Conservation (phyloP, 2,888 invertebrate genomes). For the Opisthograptis luteolata region DNA sequence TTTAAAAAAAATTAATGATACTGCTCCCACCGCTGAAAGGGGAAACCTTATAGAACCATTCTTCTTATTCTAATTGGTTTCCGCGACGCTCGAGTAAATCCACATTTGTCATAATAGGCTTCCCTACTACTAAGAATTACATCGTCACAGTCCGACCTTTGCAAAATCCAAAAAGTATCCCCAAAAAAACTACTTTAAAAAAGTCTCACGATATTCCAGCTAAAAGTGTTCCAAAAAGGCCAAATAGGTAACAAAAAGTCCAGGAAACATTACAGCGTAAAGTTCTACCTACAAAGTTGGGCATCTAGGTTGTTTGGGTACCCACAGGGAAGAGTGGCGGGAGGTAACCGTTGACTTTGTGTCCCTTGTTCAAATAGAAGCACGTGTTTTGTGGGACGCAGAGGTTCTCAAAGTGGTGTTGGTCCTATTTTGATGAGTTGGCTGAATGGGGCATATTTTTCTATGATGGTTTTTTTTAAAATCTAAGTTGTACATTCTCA, state of each 20-base stretch:
- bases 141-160: background rate
- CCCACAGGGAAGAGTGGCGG: conserved; percentile 23
- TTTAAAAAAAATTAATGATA: too few species aligned
- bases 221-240: conserved; percentile 8
- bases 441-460: background rate
- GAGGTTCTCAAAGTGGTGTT: conserved; percentile 18
- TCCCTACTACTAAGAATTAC: too few species aligned
- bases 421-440: background rate
- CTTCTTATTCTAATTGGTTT: too few species aligned
- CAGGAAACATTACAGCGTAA: conserved; percentile 26
- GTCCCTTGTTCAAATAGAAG: conserved; percentile 25
- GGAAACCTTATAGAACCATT: too few species aligned
- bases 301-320: conserved; percentile 31
- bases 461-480: background rate
- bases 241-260: conserved; percentile 10
- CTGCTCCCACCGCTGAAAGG: too few species aligned
- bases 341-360: conserved; percentile 32
- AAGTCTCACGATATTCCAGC: background rate
- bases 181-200: conserved; percentile 2
- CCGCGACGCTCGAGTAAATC: too few species aligned
- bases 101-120: too few species aligned
- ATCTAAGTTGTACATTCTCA: too few species aligned
- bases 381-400: conserved; percentile 17
- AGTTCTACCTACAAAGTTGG: conserved; percentile 20
- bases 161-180: background rate